phyloP scores from a whole-genome alignment of 2,888 invertebrate genomes.

The Hypsopygia costalis region DNA sequence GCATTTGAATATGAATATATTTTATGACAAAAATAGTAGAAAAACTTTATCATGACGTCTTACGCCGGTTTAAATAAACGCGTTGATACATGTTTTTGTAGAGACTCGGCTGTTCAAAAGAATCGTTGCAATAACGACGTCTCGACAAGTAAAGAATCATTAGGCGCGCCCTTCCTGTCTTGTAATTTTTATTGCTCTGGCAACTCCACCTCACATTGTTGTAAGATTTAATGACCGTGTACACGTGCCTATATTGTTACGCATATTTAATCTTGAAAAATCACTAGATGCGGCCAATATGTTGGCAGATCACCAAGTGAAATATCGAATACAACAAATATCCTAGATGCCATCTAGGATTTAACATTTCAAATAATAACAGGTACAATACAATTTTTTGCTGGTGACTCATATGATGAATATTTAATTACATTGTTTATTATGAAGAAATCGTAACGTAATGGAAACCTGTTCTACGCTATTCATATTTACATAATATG shows the following conservation, averaged over 20 bases:
- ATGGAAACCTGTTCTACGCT: too few species aligned
- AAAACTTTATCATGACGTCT: too few species aligned
- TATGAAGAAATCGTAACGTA: too few species aligned
- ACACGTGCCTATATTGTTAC: slow-evolving; percentile 39
- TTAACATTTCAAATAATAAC: background rate
- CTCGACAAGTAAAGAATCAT: slow-evolving; percentile 40
- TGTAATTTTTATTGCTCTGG: slow-evolving; percentile 67
- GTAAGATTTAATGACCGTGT: slow-evolving; percentile 57
- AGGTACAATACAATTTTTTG: too few species aligned
- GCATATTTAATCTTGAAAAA: slow-evolving; percentile 14
- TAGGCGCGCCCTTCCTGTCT: slow-evolving; percentile 74
- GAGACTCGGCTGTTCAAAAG: background rate
- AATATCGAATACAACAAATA: too few species aligned
- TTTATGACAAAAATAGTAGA: too few species aligned
- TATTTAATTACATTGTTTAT: too few species aligned
- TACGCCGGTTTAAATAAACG: too few species aligned
- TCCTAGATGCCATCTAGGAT: too few species aligned
- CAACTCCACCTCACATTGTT: slow-evolving; percentile 74
- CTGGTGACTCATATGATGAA: too few species aligned
- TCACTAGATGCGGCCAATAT: background rate
- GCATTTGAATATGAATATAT: too few species aligned
- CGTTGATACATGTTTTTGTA: slow-evolving; percentile 1
- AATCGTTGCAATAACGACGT: slow-evolving; percentile 12
- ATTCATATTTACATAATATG: too few species aligned
- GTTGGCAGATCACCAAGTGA: slow-evolving; percentile 5